These are phyloP conservation scores for Caenorhabditis sp. DNA, from an alignment of 2,888 invertebrate species.

Conservation along the genomic window DNA sequence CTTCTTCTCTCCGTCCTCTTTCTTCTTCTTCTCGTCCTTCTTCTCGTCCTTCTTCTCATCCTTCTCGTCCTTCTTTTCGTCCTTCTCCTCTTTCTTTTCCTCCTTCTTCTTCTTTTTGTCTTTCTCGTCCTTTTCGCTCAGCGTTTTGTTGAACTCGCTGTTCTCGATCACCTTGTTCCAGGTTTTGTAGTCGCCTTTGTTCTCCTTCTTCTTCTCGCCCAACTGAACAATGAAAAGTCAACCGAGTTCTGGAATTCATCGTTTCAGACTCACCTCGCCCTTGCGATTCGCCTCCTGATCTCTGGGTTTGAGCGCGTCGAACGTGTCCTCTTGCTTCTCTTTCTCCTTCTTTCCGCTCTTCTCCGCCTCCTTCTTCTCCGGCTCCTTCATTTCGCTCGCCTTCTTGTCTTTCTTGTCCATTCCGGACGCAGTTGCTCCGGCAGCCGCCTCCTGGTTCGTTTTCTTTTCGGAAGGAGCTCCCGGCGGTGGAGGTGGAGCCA, in stretches of 20 bases:
- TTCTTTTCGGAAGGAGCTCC: background rate
- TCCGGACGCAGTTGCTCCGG: too few species aligned
- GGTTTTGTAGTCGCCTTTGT: conserved; percentile 54
- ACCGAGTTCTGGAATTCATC: too few species aligned
- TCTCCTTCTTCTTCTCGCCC: conserved; percentile 35
- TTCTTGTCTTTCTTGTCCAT: conserved; percentile 13
- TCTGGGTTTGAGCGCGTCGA: conserved; percentile 46
- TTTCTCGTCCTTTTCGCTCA: conserved; percentile 46
- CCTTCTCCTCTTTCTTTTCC: conserved; percentile 29
- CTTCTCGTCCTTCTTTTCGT: conserved; percentile 22
- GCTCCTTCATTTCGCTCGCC: conserved; percentile 12
- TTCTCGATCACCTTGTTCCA: conserved; percentile 59
- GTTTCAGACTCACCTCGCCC: conserved; percentile 44
- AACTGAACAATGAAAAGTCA: conserved; percentile 18
- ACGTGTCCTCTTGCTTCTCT: conserved; percentile 48
- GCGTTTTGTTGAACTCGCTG: conserved; percentile 52
- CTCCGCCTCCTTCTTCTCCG: conserved; percentile 4
- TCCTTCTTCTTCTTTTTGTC: conserved; percentile 31
- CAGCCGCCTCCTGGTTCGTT: background rate
- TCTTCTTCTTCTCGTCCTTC: conserved; percentile 5
- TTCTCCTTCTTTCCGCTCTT: conserved; percentile 21
- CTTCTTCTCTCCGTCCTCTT: background rate
- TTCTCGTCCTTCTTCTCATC: conserved; percentile 7
- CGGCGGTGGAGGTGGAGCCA: background rate
- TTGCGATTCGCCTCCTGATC: conserved; percentile 40